phyloP scores from a whole-genome alignment of 2,797 vertebrate genomes.

The Rhodeus uyekii region DNA sequence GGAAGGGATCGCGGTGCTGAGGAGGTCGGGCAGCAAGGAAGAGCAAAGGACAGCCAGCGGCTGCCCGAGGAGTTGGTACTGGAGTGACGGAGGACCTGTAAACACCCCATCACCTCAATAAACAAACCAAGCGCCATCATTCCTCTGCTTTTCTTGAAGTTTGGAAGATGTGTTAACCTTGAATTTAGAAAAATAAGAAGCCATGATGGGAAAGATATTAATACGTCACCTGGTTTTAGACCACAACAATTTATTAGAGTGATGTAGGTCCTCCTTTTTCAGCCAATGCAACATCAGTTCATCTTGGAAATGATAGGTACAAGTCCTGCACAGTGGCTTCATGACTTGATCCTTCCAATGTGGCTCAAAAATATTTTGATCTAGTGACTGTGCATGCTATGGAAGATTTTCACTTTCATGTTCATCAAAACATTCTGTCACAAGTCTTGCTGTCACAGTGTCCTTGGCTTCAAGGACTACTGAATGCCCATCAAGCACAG shows the following conservation, averaged over 20 bases:
- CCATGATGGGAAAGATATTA: background rate
- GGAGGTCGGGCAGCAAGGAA: no score
- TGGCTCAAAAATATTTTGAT: background rate
- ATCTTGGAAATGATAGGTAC: background rate
- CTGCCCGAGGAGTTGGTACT: no score
- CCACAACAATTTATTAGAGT: background rate
- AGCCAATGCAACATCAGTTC: background rate
- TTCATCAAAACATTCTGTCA: background rate
- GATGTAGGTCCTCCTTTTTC: background rate
- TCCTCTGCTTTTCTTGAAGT: no score
- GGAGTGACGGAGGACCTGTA: no score
- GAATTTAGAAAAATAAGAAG: background rate
- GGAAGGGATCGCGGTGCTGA: no score
- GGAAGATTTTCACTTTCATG: background rate
- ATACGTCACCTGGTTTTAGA: background rate
- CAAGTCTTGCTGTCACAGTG: background rate
- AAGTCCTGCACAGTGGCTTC: background rate
- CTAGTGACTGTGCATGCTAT: background rate
- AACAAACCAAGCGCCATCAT: no score
- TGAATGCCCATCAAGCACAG: no score
- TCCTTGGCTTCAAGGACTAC: no score
- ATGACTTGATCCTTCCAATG: background rate
- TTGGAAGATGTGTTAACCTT: background rate
- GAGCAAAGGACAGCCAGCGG: no score
- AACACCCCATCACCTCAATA: no score